A percentile compares a stretch with the other conserved stretches of the same genome.
Evolutionary conservation across 2,113 vertebrate species (phyloP).

Genomic region (Anhinga anhinga): DNA sequence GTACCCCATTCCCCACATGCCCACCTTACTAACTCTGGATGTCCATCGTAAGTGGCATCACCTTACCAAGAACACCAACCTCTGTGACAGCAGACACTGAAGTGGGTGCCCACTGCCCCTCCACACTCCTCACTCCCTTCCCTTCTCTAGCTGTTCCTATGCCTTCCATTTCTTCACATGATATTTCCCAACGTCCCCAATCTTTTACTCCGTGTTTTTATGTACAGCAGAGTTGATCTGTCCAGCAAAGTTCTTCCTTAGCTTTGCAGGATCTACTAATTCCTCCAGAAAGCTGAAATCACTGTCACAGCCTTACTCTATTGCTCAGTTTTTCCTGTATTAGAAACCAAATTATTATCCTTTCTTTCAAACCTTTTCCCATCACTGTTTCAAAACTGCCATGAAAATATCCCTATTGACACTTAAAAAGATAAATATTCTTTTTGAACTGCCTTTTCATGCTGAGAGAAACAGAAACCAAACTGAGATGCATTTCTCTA

Average conservation of each 20-base stretch:
- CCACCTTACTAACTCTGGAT: background rate
- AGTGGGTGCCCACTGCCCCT: background rate
- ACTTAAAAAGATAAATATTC: background rate
- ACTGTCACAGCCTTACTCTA: background rate
- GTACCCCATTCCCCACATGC: background rate
- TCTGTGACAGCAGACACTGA: background rate
- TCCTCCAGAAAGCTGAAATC: background rate
- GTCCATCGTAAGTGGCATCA: background rate
- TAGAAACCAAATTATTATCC: background rate
- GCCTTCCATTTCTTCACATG: background rate
- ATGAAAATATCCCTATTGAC: background rate
- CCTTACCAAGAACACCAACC: background rate
- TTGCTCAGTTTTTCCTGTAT: background rate
- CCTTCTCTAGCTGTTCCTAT: background rate
- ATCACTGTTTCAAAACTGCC: background rate
- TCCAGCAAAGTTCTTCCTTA: slow-evolving; percentile 66
- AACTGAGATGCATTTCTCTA: background rate
- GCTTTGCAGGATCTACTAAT: slow-evolving; percentile 23
- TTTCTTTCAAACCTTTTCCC: background rate
- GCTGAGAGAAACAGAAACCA: background rate
- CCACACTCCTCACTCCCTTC: background rate
- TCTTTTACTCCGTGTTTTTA: background rate
- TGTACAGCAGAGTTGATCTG: slow-evolving; percentile 59
- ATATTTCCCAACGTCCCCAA: background rate
- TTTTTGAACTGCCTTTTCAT: background rate